A percentile compares a stretch with the other conserved stretches of the same genome.
These are phyloP conservation scores for Falco biarmicus DNA, from an alignment of 2,797 vertebrate genomes.

Conservation along the genomic window DNA sequence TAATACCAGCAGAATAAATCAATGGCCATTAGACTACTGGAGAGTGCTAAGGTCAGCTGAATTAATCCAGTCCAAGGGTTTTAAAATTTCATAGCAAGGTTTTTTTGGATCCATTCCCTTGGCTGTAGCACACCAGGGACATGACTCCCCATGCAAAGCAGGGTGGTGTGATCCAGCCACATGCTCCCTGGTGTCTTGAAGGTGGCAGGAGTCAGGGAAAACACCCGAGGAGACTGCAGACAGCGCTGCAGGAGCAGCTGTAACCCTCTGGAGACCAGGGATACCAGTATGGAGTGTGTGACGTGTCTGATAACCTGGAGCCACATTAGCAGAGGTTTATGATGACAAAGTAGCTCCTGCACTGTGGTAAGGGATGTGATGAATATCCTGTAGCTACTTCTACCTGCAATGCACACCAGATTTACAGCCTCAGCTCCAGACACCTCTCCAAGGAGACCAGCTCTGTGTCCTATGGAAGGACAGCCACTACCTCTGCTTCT, in stretches of 20 bases:
- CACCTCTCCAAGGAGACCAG: background rate
- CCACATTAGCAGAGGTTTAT: background rate
- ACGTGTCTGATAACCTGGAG: accelerated
- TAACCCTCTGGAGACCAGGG: accelerated
- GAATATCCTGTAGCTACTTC: background rate
- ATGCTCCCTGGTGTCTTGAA: accelerated
- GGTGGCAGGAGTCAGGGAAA: background rate
- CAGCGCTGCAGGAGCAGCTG: background rate
- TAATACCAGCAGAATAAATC: background rate
- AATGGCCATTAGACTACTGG: background rate
- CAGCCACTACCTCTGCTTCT: background rate
- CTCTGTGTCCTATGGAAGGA: too few species aligned
- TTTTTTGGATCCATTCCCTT: background rate
- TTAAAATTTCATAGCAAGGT: background rate
- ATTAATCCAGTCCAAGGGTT: background rate
- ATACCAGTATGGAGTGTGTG: accelerated
- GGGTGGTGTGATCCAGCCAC: background rate
- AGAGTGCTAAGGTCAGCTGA: background rate
- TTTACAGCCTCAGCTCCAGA: background rate
- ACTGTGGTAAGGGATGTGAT: accelerated
- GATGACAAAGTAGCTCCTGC: background rate
- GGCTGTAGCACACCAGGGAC: background rate
- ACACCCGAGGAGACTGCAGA: too few species aligned
- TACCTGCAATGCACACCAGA: background rate
- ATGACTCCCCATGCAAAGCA: accelerated